Evolutionary conservation across 1,140 invertebrate species (phyloP).

Genomic region (Acyrthosiphon pisum): DNA sequence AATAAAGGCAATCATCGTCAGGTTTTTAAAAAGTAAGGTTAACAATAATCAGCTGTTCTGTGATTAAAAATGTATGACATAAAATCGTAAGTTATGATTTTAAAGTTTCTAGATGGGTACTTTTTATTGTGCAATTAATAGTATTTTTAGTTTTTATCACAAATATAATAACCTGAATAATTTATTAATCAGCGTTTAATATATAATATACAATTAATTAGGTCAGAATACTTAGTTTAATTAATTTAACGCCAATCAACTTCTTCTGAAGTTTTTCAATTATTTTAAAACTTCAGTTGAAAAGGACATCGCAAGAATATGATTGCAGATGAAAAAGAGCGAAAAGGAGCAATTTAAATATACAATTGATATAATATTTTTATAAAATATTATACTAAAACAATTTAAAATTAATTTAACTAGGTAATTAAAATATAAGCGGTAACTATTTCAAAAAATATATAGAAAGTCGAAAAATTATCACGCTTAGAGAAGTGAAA

Average conservation of each 20-base stretch:
- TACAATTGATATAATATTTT: background rate
- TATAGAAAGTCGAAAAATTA: background rate
- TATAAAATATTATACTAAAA: background rate
- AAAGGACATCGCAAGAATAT: no score
- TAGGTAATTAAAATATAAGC: background rate
- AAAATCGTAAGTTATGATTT: background rate
- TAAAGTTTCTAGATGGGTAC: background rate
- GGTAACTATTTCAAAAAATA: background rate
- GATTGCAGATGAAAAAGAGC: no score
- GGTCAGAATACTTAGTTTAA: background rate
- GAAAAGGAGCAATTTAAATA: background rate
- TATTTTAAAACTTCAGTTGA: background rate
- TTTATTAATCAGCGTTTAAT: no score
- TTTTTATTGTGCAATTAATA: background rate
- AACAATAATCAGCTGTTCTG: no score
- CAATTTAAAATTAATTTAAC: background rate
- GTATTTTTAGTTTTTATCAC: background rate
- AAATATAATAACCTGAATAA: background rate
- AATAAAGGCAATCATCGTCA: background rate
- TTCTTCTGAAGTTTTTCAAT: background rate
- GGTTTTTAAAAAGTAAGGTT: no score
- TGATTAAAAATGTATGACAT: background rate
- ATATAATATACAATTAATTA: background rate
- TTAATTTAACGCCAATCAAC: background rate
- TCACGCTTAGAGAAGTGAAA: accelerated